Evolutionary conservation across 2,888 invertebrate genomes (phyloP).

Genomic region (Callyntrura sp.): DNA sequence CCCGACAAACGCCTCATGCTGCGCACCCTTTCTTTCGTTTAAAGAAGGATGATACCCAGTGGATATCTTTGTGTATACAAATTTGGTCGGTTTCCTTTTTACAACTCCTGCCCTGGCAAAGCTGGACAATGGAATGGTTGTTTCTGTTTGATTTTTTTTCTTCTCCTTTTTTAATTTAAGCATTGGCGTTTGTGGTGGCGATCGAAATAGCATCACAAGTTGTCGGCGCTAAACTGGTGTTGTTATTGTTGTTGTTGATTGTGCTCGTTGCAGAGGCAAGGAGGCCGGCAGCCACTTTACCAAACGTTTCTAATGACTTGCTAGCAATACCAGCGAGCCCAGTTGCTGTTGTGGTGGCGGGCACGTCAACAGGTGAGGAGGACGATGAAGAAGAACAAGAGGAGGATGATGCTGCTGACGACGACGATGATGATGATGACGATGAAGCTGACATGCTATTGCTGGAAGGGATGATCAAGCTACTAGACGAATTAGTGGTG

Average conservation of each 20-base stretch:
- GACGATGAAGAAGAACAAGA: constrained; percentile 62
- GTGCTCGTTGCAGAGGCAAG: constrained; percentile 81
- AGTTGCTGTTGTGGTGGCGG: constrained; percentile 61
- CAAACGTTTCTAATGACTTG: constrained; percentile 81
- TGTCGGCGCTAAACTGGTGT: constrained; percentile 78
- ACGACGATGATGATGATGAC: constrained; percentile 45
- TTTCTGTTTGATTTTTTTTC: constrained; percentile 55
- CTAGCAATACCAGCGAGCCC: constrained; percentile 70
- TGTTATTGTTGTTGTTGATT: constrained; percentile 83
- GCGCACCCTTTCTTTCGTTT: constrained; percentile 50
- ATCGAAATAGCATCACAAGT: constrained; percentile 80
- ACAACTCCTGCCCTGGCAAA: neutral
- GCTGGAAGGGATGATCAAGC: constrained; percentile 67
- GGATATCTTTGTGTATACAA: constrained; percentile 13
- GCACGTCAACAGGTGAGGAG: constrained; percentile 71
- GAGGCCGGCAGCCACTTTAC: constrained; percentile 83
- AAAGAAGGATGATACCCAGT: constrained; percentile 4
- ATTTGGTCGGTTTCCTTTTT: constrained; percentile 43
- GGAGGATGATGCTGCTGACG: constrained; percentile 54
- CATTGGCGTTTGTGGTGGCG: constrained; percentile 77
- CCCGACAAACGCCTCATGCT: constrained; percentile 74
- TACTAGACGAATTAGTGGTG: constrained; percentile 45
- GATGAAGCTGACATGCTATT: constrained; percentile 61
- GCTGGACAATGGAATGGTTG: constrained; percentile 46
- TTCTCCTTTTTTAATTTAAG: constrained; percentile 47